These are phyloP conservation scores for Psilanteris sp. DNA, from an alignment of 1,140 invertebrate genomes.

Conservation along the genomic window DNA sequence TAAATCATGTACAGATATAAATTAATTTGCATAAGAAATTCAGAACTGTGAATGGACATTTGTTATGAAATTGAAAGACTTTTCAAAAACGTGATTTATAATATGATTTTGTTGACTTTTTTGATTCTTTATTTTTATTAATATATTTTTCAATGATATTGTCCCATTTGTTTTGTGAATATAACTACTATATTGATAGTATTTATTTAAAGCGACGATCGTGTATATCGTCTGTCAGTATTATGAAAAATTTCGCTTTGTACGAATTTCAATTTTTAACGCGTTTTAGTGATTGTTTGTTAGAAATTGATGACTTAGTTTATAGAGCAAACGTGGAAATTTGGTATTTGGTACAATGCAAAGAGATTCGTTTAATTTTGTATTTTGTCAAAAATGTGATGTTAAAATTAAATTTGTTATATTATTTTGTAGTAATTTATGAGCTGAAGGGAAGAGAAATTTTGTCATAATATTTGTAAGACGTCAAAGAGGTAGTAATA, in stretches of 20 bases:
- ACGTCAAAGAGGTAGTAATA: conserved; percentile 2
- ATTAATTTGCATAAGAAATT: no score
- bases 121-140: conserved; percentile 2
- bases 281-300: neutral
- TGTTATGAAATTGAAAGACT: no score
- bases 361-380: conserved; percentile 1
- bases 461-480: conserved; percentile 42
- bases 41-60: no score
- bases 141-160: no score
- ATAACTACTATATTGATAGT: conserved; percentile 7
- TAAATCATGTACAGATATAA: neutral
- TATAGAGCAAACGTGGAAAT: no score
- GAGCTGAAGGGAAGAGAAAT: conserved; percentile 5
- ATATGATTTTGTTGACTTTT: no score
- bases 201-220: conserved; percentile 41
- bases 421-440: conserved; percentile 10
- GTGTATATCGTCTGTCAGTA: conserved; percentile 36
- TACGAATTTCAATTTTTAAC: conserved; percentile 3
- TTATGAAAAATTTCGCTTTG: conserved; percentile 29
- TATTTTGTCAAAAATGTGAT: conserved; percentile 1
- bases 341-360: no score
- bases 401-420: neutral
- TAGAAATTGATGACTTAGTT: neutral
- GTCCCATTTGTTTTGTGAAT: no score
- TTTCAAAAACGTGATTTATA: no score